phyloP scores from a whole-genome alignment of 2,888 invertebrate species.

The Allacma fusca region DNA sequence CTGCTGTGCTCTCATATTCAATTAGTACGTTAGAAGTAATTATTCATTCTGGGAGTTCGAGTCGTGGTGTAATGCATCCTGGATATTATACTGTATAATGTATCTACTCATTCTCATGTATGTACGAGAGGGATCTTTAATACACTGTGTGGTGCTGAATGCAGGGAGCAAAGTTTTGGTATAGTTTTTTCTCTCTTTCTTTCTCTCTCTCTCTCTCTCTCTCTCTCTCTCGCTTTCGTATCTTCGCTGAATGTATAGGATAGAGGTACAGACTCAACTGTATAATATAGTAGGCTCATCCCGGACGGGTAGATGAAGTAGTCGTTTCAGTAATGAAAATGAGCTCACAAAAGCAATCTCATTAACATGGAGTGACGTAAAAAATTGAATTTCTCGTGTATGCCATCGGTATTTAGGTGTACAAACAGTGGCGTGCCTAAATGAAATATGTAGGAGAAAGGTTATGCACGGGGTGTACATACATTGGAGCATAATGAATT shows the following conservation, averaged over 20 bases:
- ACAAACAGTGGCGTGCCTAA: slow-evolving; percentile 48
- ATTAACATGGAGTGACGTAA: slow-evolving; percentile 37
- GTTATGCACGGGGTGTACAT: slow-evolving; percentile 1
- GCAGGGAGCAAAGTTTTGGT: background rate
- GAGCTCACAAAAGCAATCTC: slow-evolving; percentile 45
- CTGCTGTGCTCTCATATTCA: slow-evolving; percentile 49
- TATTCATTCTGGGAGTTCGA: slow-evolving; percentile 46
- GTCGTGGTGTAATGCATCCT: background rate
- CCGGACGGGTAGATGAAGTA: slow-evolving; percentile 28
- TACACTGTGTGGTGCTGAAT: background rate
- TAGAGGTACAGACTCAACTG: background rate
- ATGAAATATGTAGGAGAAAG: slow-evolving; percentile 44
- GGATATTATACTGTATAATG: slow-evolving; percentile 6
- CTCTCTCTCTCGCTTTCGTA: too few species aligned
- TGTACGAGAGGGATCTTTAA: slow-evolving; percentile 16
- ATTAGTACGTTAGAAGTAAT: slow-evolving; percentile 49
- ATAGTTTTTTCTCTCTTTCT: background rate
- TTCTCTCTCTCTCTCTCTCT: too few species aligned
- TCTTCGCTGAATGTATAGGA: too few species aligned
- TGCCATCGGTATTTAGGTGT: slow-evolving; percentile 45
- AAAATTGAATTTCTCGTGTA: slow-evolving; percentile 39
- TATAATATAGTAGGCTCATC: background rate
- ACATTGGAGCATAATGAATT: slow-evolving; percentile 46
- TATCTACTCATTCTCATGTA: background rate
- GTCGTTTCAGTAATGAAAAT: slow-evolving; percentile 38